Conservation (phyloP, 2,797 vertebrate species). For the Darevskia mixta region DNA sequence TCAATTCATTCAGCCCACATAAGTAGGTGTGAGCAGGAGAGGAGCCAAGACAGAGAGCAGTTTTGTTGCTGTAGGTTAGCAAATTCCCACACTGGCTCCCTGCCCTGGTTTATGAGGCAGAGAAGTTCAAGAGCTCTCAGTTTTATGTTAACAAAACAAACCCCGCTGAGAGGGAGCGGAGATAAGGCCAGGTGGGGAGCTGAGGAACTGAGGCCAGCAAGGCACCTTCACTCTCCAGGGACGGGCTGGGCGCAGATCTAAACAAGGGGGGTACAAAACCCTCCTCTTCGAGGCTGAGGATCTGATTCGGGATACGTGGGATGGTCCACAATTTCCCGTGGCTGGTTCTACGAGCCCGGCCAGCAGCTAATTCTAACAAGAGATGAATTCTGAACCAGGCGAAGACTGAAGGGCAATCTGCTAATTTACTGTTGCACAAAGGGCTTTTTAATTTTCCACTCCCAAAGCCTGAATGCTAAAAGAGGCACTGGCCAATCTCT, state of each 20-base stretch:
- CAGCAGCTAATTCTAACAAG: not conserved
- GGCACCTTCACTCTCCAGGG: not conserved
- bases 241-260: not conserved
- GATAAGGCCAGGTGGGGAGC: slow-evolving; percentile 6
- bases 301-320: not conserved
- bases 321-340: not conserved
- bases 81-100: not conserved
- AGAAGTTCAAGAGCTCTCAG: slow-evolving; percentile 14
- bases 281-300: not conserved
- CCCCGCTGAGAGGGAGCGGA: not conserved
- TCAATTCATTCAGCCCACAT: not conserved
- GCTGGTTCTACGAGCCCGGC: not conserved
- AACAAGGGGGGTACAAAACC: not conserved
- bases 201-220: not conserved
- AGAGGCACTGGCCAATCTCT: not conserved
- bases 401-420: not conserved
- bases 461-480: not conserved
- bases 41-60: not conserved
- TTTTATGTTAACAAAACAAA: slow-evolving; percentile 22
- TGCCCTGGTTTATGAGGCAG: slow-evolving; percentile 21
- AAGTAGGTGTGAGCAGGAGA: not conserved
- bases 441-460: not conserved
- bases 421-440: not conserved
- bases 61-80: slow-evolving; percentile 18
- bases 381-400: not conserved